Evolutionary conservation across 2,797 vertebrate species (phyloP).

Genomic region (Falco peregrinus): DNA sequence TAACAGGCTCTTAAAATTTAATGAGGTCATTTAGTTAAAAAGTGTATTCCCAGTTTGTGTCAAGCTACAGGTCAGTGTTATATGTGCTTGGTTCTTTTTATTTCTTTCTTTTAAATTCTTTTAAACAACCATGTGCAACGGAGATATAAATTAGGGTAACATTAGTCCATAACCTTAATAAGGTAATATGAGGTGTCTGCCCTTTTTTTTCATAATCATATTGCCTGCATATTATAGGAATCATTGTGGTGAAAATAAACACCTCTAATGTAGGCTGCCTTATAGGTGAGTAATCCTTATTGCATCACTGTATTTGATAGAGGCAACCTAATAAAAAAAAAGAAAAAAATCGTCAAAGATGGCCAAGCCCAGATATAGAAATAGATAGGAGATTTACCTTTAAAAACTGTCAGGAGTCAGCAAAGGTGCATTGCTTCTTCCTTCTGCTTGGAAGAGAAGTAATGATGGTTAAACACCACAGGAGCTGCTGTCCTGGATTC

Average conservation of each 20-base stretch:
- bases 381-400: background rate
- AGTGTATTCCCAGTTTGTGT: constrained; percentile 55
- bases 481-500: background rate
- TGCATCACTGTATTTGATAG: background rate
- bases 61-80: constrained; percentile 50
- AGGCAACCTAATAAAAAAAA: background rate
- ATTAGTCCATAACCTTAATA: constrained; percentile 57
- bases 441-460: background rate
- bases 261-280: background rate
- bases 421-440: background rate
- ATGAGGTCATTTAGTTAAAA: constrained; percentile 72
- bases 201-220: constrained; percentile 54
- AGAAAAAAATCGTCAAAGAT: background rate
- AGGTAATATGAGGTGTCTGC: constrained; percentile 44
- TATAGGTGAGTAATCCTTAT: background rate
- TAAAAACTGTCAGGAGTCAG: background rate
- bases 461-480: background rate
- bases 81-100: background rate
- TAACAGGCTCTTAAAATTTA: constrained; percentile 72
- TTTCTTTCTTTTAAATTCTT: constrained; percentile 28
- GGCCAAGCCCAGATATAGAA: background rate
- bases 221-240: constrained; percentile 26
- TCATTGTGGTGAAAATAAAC: background rate
- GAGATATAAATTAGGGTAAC: constrained; percentile 68
- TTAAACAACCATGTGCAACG: constrained; percentile 57